These are phyloP conservation scores for Lepidocyrtoides sp. DNA, from an alignment of 2,888 invertebrate genomes.

Conservation along the genomic window DNA sequence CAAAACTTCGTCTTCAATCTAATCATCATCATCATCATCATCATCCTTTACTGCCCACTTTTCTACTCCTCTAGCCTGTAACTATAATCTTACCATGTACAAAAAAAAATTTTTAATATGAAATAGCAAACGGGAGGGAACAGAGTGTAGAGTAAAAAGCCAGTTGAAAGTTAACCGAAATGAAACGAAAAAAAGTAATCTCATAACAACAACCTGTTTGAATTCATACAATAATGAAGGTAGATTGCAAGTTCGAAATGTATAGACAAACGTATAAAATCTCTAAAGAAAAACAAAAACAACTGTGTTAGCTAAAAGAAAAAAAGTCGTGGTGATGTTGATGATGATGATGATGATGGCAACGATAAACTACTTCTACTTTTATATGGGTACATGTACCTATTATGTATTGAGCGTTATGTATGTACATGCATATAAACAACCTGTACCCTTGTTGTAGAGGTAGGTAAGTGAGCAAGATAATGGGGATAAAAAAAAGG, in stretches of 20 bases:
- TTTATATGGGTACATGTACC: too few species aligned
- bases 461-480: conserved; percentile 50
- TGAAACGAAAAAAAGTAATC: not conserved
- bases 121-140: too few species aligned
- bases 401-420: not conserved
- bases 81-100: too few species aligned
- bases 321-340: not conserved
- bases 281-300: not conserved
- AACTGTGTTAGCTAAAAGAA: too few species aligned
- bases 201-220: conserved; percentile 40
- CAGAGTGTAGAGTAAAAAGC: not conserved
- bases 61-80: too few species aligned
- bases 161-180: conserved; percentile 9
- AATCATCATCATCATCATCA: too few species aligned
- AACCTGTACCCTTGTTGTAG: not conserved
- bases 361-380: conserved; percentile 6
- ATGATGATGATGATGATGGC: not conserved
- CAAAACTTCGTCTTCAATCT: too few species aligned
- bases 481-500: conserved; percentile 42
- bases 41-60: too few species aligned
- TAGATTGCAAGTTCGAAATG: not conserved
- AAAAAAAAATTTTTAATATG: too few species aligned
- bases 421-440: too few species aligned
- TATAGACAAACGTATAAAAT: not conserved
- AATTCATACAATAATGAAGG: not conserved